These are phyloP conservation scores for Lethrus apterus DNA, from an alignment of 1,140 invertebrate genomes.

Conservation along the genomic window DNA sequence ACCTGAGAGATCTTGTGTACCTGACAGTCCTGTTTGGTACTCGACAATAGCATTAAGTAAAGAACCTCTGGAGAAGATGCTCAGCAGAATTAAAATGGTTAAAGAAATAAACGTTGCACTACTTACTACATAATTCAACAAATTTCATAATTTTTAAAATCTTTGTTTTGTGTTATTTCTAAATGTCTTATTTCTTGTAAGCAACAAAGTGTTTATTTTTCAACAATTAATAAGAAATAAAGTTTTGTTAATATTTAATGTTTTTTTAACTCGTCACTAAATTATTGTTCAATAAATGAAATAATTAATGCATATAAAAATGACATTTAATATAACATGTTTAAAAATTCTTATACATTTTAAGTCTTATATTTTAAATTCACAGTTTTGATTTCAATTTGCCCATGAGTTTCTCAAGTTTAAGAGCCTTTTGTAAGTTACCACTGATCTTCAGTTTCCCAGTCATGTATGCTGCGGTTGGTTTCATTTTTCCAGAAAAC, in stretches of 20 bases:
- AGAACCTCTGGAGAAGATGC: constrained; percentile 72
- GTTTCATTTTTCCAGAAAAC: constrained; percentile 80
- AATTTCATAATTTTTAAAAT: constrained; percentile 29
- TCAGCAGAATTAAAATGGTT: constrained; percentile 79
- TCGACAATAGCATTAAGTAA: constrained; percentile 68
- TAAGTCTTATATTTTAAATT: too few species aligned
- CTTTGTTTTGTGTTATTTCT: background rate
- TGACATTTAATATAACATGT: too few species aligned
- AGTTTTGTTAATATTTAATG: too few species aligned
- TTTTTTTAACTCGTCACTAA: too few species aligned
- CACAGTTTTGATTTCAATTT: constrained; percentile 68
- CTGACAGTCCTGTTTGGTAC: constrained; percentile 89
- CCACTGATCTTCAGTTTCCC: constrained; percentile 94
- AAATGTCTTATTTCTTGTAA: background rate
- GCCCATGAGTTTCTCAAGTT: constrained; percentile 88
- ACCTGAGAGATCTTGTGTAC: constrained; percentile 81
- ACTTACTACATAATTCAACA: too few species aligned
- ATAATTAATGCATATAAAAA: too few species aligned
- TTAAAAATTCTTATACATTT: too few species aligned
- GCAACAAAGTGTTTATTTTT: constrained; percentile 7
- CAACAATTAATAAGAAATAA: too few species aligned
- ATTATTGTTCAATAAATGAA: too few species aligned
- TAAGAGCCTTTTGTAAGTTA: constrained; percentile 91
- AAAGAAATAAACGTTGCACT: constrained; percentile 65
- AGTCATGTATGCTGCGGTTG: constrained; percentile 89